phyloP scores from a whole-genome alignment of 2,888 invertebrate species.

The Tipula vernalis region DNA sequence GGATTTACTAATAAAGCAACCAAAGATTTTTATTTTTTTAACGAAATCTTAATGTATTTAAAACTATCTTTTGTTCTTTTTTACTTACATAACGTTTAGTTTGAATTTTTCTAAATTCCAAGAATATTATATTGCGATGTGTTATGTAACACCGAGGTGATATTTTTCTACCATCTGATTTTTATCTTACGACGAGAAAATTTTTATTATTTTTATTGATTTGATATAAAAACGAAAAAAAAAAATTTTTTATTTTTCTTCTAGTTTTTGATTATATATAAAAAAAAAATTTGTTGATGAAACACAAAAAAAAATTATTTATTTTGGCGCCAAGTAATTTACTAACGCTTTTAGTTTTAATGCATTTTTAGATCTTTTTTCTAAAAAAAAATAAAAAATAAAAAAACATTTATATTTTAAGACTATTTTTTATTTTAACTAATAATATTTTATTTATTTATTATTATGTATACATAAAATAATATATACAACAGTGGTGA shows the following conservation, averaged over 20 bases:
- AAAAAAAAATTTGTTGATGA: neutral
- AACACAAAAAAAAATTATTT: neutral
- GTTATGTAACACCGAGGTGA: neutral
- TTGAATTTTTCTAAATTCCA: neutral
- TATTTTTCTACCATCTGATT: neutral
- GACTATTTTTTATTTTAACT: neutral
- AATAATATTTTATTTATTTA: neutral
- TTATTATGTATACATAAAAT: neutral
- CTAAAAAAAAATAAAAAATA: neutral
- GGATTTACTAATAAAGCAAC: neutral
- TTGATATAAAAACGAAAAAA: neutral
- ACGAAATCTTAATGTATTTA: neutral
- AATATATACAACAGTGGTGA: neutral
- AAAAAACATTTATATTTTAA: neutral
- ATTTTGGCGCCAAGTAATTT: neutral
- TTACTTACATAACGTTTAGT: neutral
- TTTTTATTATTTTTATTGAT: neutral
- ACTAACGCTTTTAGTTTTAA: conserved; percentile 4
- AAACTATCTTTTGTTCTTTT: neutral
- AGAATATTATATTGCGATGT: neutral
- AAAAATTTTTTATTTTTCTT: neutral
- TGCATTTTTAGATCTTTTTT: neutral
- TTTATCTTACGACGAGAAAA: neutral
- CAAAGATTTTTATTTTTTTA: neutral
- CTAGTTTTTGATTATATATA: neutral